Conservation (phyloP, 2,797 vertebrate genomes). For the Sebastes ruberrimus region DNA sequence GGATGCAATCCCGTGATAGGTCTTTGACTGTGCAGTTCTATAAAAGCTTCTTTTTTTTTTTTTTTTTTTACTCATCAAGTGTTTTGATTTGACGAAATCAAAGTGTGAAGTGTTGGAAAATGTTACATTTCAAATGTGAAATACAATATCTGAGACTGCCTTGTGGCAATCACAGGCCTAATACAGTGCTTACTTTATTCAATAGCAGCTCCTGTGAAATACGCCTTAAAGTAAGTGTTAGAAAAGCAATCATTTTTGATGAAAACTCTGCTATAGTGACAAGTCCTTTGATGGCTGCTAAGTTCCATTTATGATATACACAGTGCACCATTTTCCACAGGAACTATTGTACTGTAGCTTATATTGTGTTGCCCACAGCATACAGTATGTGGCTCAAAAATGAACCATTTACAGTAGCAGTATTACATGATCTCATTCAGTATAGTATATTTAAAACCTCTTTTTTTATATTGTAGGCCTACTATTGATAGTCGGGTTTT, state of each 20-base stretch:
- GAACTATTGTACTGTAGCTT: not conserved
- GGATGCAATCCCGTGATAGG: conserved; percentile 3
- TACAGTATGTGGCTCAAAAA: not conserved
- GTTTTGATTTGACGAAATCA: conserved; percentile 33
- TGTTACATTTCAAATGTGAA: conserved; percentile 27
- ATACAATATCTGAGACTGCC: conserved; percentile 11
- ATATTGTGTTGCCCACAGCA: not conserved
- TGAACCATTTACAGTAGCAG: not conserved
- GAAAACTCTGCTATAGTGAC: conserved; percentile 5
- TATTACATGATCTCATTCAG: not conserved
- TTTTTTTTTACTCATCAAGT: conserved; percentile 4
- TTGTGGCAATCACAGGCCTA: not conserved
- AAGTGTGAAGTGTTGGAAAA: conserved; percentile 6
- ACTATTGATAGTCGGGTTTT: not conserved
- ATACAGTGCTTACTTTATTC: conserved; percentile 21
- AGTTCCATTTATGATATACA: conserved; percentile 12
- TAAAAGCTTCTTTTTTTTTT: not conserved
- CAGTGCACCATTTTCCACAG: not conserved
- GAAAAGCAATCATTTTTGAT: conserved; percentile 21
- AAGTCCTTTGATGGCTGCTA: conserved; percentile 12
- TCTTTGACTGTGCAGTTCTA: conserved; percentile 6
- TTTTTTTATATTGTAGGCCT: not conserved
- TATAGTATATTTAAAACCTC: not conserved
- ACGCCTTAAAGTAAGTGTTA: not conserved
- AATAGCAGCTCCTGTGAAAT: conserved; percentile 10